phyloP scores from a whole-genome alignment of 2,888 invertebrate species.

The Rhaphigaster nebulosa region DNA sequence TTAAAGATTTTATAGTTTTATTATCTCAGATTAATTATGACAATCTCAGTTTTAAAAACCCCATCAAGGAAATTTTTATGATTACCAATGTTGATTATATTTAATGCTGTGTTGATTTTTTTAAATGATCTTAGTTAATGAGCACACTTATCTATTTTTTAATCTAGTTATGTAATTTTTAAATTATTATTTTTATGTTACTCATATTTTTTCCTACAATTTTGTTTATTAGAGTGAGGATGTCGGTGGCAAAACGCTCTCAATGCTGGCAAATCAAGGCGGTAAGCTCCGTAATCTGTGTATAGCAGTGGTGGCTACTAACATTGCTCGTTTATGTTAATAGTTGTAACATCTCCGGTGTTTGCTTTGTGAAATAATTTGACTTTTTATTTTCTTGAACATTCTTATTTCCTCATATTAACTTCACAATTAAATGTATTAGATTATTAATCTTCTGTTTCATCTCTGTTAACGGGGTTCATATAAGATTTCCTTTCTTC shows the following conservation, averaged over 20 bases:
- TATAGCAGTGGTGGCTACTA: constrained; percentile 59
- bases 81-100: not conserved
- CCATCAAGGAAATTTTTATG: not conserved
- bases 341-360: constrained; percentile 71
- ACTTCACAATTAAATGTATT: constrained; percentile 43
- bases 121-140: constrained; percentile 59
- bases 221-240: constrained; percentile 85
- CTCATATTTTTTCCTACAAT: constrained; percentile 63
- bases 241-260: constrained; percentile 90
- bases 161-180: constrained; percentile 65
- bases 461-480: constrained; percentile 47
- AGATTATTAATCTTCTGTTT: constrained; percentile 44
- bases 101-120: constrained; percentile 55
- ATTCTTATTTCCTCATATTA: constrained; percentile 50
- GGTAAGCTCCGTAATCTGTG: constrained; percentile 76
- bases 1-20: not conserved
- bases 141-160: constrained; percentile 56
- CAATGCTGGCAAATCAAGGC: constrained; percentile 93
- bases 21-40: not conserved
- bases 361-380: constrained; percentile 69
- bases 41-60: not conserved
- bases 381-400: constrained; percentile 38
- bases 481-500: constrained; percentile 47
- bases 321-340: constrained; percentile 55
- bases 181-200: constrained; percentile 65